Percentiles rank a stretch among this genome's conserved stretches.
Evolutionary conservation across 2,113 vertebrate genomes (phyloP).

Genomic region (Silurus meridionalis): DNA sequence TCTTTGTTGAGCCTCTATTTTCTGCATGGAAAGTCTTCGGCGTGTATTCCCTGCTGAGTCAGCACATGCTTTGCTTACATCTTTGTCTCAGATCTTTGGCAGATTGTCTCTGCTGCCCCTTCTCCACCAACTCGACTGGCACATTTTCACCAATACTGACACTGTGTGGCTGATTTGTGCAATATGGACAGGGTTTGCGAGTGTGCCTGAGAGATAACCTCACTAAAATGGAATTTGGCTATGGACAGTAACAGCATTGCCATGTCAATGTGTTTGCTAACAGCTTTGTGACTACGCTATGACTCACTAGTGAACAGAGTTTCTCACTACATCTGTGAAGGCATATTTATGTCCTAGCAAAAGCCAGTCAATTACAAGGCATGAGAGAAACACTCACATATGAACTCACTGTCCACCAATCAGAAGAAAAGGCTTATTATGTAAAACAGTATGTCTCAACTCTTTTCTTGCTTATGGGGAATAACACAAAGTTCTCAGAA

Average conservation of each 20-base stretch:
- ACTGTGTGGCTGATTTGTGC: slow-evolving; percentile 12
- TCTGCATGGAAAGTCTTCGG: background rate
- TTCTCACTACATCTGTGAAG: slow-evolving; percentile 7
- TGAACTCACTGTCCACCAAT: slow-evolving; percentile 55
- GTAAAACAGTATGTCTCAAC: slow-evolving; percentile 33
- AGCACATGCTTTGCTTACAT: slow-evolving; percentile 34
- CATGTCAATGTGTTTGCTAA: slow-evolving; percentile 18
- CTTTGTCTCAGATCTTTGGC: slow-evolving; percentile 28
- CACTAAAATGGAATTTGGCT: slow-evolving; percentile 15
- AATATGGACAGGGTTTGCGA: background rate
- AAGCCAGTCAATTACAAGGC: slow-evolving; percentile 24
- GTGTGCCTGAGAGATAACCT: slow-evolving; percentile 3
- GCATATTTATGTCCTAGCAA: slow-evolving; percentile 21
- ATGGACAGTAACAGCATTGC: background rate
- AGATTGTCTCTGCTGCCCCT: background rate
- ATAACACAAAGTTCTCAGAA: background rate
- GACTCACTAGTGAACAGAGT: slow-evolving; percentile 13
- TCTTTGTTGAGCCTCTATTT: slow-evolving; percentile 24
- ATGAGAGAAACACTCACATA: slow-evolving; percentile 24
- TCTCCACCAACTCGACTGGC: slow-evolving; percentile 3
- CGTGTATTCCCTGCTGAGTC: slow-evolving; percentile 28
- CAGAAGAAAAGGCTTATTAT: slow-evolving; percentile 18
- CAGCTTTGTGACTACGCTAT: slow-evolving; percentile 23
- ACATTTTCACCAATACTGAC: background rate
- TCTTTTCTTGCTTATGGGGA: slow-evolving; percentile 18